Conservation (phyloP, 2,888 invertebrate species). For the Nemoura dubitans region DNA sequence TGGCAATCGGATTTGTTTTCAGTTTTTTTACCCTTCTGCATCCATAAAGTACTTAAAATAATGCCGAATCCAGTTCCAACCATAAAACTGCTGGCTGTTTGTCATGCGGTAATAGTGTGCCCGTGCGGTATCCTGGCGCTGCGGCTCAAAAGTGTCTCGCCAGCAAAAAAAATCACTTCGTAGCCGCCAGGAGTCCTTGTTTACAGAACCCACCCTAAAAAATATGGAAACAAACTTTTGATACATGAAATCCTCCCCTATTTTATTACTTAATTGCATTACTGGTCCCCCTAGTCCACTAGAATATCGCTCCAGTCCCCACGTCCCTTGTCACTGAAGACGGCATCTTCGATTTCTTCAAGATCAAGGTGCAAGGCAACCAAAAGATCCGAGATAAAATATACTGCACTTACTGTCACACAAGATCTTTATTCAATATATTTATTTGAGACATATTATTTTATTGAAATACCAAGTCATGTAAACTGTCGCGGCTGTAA, state of each 20-base stretch:
- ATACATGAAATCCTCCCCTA: background rate
- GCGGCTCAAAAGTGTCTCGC: background rate
- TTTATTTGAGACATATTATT: background rate
- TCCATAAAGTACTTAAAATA: background rate
- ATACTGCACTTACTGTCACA: background rate
- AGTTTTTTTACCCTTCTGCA: background rate
- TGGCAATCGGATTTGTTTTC: background rate
- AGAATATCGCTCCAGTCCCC: background rate
- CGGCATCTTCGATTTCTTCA: background rate
- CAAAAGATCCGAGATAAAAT: background rate
- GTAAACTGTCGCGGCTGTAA: background rate
- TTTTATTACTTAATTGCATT: slow-evolving; percentile 4
- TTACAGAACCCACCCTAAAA: background rate
- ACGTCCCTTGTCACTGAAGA: too few relatives aligned
- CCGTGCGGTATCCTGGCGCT: background rate
- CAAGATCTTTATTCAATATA: background rate
- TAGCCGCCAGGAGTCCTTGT: background rate
- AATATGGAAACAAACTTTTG: background rate
- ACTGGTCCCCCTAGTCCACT: background rate
- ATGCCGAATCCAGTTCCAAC: background rate
- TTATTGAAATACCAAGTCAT: background rate
- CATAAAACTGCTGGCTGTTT: background rate
- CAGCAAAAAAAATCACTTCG: background rate
- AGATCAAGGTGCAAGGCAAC: background rate
- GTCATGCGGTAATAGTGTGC: background rate